These are phyloP conservation scores for Hirtodrosophila duncani DNA, from an alignment of 2,888 invertebrate species.

Conservation along the genomic window DNA sequence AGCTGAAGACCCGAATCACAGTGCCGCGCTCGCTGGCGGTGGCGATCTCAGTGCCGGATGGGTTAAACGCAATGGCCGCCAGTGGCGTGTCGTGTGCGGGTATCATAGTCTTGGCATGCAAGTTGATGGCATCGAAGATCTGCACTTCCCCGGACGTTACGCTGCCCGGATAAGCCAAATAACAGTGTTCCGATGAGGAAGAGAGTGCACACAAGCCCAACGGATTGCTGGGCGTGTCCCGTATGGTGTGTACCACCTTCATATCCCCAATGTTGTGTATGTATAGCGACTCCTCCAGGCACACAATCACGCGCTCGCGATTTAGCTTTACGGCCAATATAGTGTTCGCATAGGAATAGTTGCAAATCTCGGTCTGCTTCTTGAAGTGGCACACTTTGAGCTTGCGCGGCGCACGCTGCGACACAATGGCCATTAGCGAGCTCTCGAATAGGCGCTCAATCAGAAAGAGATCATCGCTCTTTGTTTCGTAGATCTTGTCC, in stretches of 20 bases:
- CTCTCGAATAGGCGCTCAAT: slow-evolving; percentile 98
- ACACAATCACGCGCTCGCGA: slow-evolving; percentile 95
- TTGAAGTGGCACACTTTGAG: slow-evolving; percentile 93
- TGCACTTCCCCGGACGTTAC: slow-evolving; percentile 91
- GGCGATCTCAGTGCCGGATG: slow-evolving; percentile 85
- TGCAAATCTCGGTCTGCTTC: slow-evolving; percentile 98
- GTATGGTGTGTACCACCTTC: slow-evolving; percentile 98
- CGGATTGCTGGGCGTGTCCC: slow-evolving; percentile 97
- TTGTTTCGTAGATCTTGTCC: slow-evolving; percentile 93
- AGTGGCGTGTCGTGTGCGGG: slow-evolving; percentile 97
- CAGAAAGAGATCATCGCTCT: slow-evolving; percentile 91
- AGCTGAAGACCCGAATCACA: slow-evolving; percentile 96
- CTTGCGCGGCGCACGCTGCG: slow-evolving; percentile 92
- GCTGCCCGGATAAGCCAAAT: slow-evolving; percentile 97
- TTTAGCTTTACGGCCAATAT: slow-evolving; percentile 97
- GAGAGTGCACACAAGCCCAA: slow-evolving; percentile 95
- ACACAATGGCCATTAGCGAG: slow-evolving; percentile 96
- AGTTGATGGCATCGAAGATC: slow-evolving; percentile 78
- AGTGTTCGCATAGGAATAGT: slow-evolving; percentile 96
- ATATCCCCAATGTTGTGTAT: slow-evolving; percentile 99
- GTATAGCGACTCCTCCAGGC: slow-evolving; percentile 97
- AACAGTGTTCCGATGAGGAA: slow-evolving; percentile 92
- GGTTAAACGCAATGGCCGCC: slow-evolving; percentile 95
- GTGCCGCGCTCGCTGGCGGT: slow-evolving; percentile 97
- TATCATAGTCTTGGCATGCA: slow-evolving; percentile 97